Conservation (phyloP, 1,140 invertebrate species). For the Atta texana region DNA sequence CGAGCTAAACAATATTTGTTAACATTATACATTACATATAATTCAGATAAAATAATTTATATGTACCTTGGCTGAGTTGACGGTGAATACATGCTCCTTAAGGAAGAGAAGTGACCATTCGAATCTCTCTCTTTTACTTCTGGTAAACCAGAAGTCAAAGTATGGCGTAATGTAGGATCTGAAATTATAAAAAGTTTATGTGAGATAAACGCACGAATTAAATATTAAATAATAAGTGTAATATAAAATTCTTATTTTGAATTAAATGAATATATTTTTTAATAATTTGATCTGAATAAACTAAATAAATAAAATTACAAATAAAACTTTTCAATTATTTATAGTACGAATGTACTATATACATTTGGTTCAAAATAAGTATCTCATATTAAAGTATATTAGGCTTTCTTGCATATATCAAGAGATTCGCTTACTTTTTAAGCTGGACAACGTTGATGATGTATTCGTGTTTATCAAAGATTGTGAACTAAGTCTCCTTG, state of each 20-base stretch:
- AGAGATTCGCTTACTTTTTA: constrained; percentile 77
- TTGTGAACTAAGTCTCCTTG: constrained; percentile 87
- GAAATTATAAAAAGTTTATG: constrained; percentile 25
- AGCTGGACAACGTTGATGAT: constrained; percentile 69
- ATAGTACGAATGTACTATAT: background rate
- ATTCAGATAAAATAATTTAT: constrained; percentile 49
- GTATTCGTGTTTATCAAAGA: constrained; percentile 82
- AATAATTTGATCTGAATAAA: background rate
- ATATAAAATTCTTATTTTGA: background rate
- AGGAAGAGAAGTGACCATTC: constrained; percentile 82
- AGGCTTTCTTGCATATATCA: background rate
- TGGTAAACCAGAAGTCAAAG: constrained; percentile 71
- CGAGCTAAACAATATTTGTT: constrained; percentile 60
- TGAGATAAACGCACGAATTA: constrained; percentile 31
- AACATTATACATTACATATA: constrained; percentile 39
- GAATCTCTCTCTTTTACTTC: constrained; percentile 83
- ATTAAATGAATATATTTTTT: background rate
- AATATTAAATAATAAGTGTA: background rate
- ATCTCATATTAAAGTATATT: background rate
- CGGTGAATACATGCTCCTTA: constrained; percentile 78
- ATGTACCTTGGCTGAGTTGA: constrained; percentile 78
- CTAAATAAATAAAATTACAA: constrained; percentile 11
- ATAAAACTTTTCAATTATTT: background rate
- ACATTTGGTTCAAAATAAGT: background rate
- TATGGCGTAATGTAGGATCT: constrained; percentile 77